A percentile compares a stretch with the other conserved stretches of the same genome.
Conservation (phyloP, 1,140 invertebrate species). For the Calosoma granatense region DNA sequence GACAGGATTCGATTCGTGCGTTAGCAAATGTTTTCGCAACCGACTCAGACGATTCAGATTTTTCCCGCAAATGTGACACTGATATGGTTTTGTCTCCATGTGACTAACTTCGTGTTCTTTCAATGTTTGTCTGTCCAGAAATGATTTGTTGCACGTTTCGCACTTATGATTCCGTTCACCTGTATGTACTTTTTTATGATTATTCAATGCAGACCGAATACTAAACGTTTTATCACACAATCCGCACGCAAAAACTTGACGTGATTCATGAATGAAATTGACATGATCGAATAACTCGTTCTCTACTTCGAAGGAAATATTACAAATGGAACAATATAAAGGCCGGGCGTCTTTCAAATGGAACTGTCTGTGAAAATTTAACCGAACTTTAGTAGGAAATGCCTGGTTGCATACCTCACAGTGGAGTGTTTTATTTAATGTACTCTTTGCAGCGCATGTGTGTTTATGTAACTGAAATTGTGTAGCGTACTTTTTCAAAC, state of each 20-base stretch:
- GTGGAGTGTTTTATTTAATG: neutral
- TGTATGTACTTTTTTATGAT: slow-evolving; percentile 39
- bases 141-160: slow-evolving; percentile 37
- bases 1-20: slow-evolving; percentile 34
- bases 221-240: slow-evolving; percentile 33
- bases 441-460: neutral
- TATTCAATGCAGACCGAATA: slow-evolving; percentile 39
- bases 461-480: neutral
- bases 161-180: slow-evolving; percentile 38
- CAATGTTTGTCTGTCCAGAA: slow-evolving; percentile 39
- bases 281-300: slow-evolving; percentile 26
- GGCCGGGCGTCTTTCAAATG: neutral
- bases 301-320: slow-evolving; percentile 28
- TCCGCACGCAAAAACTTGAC: slow-evolving; percentile 13
- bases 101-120: slow-evolving; percentile 42
- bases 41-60: slow-evolving; percentile 38
- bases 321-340: slow-evolving; percentile 13
- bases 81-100: slow-evolving; percentile 42
- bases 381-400: slow-evolving; percentile 35
- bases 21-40: slow-evolving; percentile 38
- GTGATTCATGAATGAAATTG: slow-evolving; percentile 16
- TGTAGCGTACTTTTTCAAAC: neutral
- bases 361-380: slow-evolving; percentile 38
- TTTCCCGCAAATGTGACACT: slow-evolving; percentile 42
- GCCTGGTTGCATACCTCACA: slow-evolving; percentile 36